Base-by-base conservation (phyloP, 2,113 vertebrate genomes). In the Callipepla californica region DNA sequence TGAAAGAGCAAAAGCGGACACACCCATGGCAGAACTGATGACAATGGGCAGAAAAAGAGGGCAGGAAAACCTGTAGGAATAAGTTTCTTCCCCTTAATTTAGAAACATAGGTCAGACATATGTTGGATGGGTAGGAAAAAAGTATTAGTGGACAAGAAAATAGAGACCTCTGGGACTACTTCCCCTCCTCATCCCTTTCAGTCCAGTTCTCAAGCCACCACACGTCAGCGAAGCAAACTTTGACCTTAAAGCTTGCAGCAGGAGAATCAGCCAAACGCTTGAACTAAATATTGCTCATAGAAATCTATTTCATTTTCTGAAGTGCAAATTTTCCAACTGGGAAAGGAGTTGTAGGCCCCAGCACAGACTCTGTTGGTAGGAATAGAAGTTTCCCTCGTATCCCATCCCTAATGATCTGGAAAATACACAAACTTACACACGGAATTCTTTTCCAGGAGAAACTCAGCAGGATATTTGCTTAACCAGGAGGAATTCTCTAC, bases 21-120 rank as follows among this genome's bases (percentile, higher is more conserved):
- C 87, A 57, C 85, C 87, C 93, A 63, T 10, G 40, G 82, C 89
- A 96, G 61, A 83, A 61, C 67, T 45, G 51, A 77, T 80, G 81
- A 87, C 93, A 93, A 87, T 26, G 51, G 55, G 51, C 50, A 91
- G 47, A 89, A 85, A 80, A 70, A 77, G 72, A 83, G 85, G 76
- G 70, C 87, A 85, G 68, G 87, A 5, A 77, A 87, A 40, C 5
- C 0, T 2, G 30, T 51, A 78, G 91, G 91, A 92, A 30, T 53
- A 66, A 80, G 61, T 80, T 91, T 88, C 51, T 77, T 9, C 28
- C 76, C 30, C 80, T 88, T 80, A 78, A 92, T 90, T 94, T 88
- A 94, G 95, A 96, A 96, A 85, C 92, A 51, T 11, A 87, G 45
- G 86, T 66, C 22, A 92, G 92, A 91, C 82, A 77, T 80, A 94